Evolutionary conservation across 2,113 vertebrate species (phyloP), one percentile per base, ranked within the genome.

Genomic region (Heliornis fulica): DNA sequence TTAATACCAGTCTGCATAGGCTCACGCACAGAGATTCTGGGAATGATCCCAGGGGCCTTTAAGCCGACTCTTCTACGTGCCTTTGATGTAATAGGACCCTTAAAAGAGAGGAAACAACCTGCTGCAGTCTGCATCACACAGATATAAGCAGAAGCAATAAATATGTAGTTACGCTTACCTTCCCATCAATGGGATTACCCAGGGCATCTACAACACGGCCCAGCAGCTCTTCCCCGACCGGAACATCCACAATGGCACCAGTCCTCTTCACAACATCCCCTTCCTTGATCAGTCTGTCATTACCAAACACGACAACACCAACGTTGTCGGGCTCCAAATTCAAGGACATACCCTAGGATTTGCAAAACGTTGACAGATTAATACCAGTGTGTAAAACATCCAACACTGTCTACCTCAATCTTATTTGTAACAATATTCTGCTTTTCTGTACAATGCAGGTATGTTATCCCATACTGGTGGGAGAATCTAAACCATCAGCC

Each of bases 1-100:
- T 99, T 99, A 97, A 99, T 99, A 43, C 99, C 99, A 45, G 99
- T 99, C 97, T 99, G 99, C 99, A 99, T 99, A 59, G 99, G 99
- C 85, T 99, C 99, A 81, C 99, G 98, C 97, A 99, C 99, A 87
- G 99, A 99, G 95, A 99, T 99, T 90, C 99, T 98, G 56, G 99
- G 99, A 96, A 99, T 99, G 97, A 99, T 99, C 64, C 99, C 99
- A 81, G 99, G 99, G 46, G 99, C 99, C 97, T 99, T 99, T 68
- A 99, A 98, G 57, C 99, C 99, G 94, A 99, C 99, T 97, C 99
- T 98, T 78, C 99, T 98, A 81, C 99, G 99, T 21, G 15, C 89
- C 65, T 98, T 99, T 15, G 98, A 98, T 36, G 98, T 97, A 94
- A 99, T 32, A 63, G 99, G 96, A 83, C 99, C 99, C 99, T 99